These are phyloP conservation scores for Tetramorium alpestre DNA, from an alignment of 1,140 invertebrate genomes.

Conservation along the genomic window DNA sequence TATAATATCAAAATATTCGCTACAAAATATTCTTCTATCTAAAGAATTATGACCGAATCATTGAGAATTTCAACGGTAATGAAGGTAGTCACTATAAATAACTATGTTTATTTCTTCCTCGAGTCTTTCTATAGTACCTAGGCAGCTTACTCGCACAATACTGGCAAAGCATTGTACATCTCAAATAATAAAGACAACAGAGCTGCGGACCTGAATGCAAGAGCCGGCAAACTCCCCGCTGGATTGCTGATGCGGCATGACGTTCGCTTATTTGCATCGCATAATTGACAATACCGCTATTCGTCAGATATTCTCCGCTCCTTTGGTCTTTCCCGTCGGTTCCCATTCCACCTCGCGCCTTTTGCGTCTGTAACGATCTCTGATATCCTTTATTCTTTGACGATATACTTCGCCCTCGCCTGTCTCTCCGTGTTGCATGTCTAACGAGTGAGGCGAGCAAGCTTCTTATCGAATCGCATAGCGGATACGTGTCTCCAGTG, in stretches of 20 bases:
- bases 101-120: not conserved
- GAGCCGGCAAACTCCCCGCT: conserved; percentile 20
- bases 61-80: conserved; percentile 14
- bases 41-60: not conserved
- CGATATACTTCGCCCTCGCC: not conserved
- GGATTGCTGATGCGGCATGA: conserved; percentile 32
- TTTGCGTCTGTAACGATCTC: conserved; percentile 10
- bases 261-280: conserved; percentile 48
- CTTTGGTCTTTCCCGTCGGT: not conserved
- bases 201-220: conserved; percentile 9
- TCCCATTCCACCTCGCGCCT: not conserved
- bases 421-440: conserved; percentile 18
- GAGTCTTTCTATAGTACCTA: not conserved
- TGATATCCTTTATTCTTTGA: conserved; percentile 16
- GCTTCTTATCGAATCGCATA: conserved; percentile 40
- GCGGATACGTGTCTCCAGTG: conserved; percentile 24
- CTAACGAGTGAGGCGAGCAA: conserved; percentile 7
- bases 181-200: conserved; percentile 44
- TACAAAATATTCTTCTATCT: not conserved
- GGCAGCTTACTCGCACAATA: not conserved
- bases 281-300: conserved; percentile 50
- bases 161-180: conserved; percentile 5
- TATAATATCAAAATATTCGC: not conserved
- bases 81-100: not conserved
- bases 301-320: conserved; percentile 26